phyloP scores from a whole-genome alignment of 2,113 vertebrate species.

The Psammodynastes pulverulentus region DNA sequence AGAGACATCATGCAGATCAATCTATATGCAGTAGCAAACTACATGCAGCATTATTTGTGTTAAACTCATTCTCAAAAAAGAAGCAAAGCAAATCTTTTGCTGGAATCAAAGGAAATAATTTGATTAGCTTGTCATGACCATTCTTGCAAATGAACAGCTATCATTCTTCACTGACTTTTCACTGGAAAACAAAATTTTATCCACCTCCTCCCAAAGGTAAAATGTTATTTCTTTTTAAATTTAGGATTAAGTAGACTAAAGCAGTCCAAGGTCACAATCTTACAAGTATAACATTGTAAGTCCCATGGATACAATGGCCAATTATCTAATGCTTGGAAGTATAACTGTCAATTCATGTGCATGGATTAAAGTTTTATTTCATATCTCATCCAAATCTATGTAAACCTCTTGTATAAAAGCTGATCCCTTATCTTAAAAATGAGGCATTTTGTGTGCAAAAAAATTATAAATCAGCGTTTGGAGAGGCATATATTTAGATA shows the following conservation, averaged over 20 bases:
- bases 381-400: not conserved
- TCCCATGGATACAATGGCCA: not conserved
- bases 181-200: not conserved
- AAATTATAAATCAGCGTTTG: not conserved
- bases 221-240: not conserved
- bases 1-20: constrained; percentile 67
- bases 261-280: not conserved
- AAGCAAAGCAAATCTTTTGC: constrained; percentile 40
- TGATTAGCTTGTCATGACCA: constrained; percentile 61
- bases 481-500: not conserved
- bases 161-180: not conserved
- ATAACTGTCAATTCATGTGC: not conserved
- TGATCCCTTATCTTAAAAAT: not conserved
- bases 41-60: constrained; percentile 60
- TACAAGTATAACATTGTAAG: not conserved
- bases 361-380: not conserved
- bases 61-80: constrained; percentile 25
- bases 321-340: not conserved
- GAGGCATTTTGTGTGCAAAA: not conserved
- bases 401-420: not conserved
- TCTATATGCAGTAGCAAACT: constrained; percentile 51
- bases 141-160: constrained; percentile 74
- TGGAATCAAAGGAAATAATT: not conserved
- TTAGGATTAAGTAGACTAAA: not conserved
- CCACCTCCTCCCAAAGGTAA: not conserved